Base-by-base conservation (phyloP, 2,797 vertebrate species). In the Lutjanus argentimaculatus region DNA sequence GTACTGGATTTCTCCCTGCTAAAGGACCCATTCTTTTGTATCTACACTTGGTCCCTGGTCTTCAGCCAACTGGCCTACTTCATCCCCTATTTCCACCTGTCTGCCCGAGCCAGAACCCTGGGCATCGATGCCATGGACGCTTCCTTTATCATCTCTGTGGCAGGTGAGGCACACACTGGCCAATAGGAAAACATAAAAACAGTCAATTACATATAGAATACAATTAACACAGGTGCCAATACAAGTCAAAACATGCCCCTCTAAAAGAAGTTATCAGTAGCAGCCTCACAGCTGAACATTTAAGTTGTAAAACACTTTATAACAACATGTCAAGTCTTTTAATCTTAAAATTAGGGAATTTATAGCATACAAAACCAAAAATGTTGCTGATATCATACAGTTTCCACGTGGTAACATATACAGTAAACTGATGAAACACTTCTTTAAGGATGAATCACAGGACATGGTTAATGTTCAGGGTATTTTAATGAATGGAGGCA, bases 31-130 rank as follows among this genome's bases (percentile, higher is more conserved):
- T 88, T 98, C 85, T 99, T 99, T 89, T 97, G 94, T 84, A 96
- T 99, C 85, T 98, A 97, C 91, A 98, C 97, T 0, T 99, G 97
- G 97, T 98, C 97, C 6, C 88, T 98, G 85, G 89, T 99, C 64
- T 98, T 99, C 94, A 97, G 97, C 89, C 97, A 99, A 88, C 55
- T 98, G 86, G 98, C 97, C 36, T 98, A 99, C 87, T 97, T 98
- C 51, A 96, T 98, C 89, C 97, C 97, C 9, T 96, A 95, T 80
- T 98, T 99, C 92, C 97, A 99, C 90, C 93, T 99, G 76, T 97
- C 96, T 53, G 97, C 97, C 0, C 95, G 97, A 43, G 98, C 97
- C 88, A 95, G 95, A 93, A 98, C 93, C 1, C 87, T 98, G 89
- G 96, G 96, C 22, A 96, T 98, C 6, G 93, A 97, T 72, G 91